Evolutionary conservation across 2,113 vertebrate species (phyloP), one percentile per base, ranked within the genome.

Genomic region (Callocephalon fimbriatum): DNA sequence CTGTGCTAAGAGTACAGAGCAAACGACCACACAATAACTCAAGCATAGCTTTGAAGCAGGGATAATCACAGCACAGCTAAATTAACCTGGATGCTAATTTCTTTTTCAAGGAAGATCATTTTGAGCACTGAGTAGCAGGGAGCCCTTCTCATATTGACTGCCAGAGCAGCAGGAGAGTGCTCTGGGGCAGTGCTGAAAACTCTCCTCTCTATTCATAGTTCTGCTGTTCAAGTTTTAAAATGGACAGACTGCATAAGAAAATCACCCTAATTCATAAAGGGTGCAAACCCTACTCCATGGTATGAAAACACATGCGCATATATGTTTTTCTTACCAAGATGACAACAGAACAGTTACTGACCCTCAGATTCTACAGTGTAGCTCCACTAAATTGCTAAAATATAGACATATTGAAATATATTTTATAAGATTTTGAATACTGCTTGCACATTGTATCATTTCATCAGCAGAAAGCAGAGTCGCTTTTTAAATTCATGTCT

Each of bases 171-270:
- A 86, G 38, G 12, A 61, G 7, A 35, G 11, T 12, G 32, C 29
- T 59, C 20, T 62, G 17, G 23, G 50, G 20, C 22, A 73, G 9
- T 14, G 67, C 42, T 59, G 71, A 54, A 73, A 92, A 73, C 29
- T 18, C 35, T 29, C 25, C 29, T 31, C 37, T 75, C 1, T 20
- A 22, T 27, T 59, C 61, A 22, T 2, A 76, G 12, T 35, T 79
- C 14, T 63, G 31, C n/a, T 61, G 19, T 32, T 66, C 48, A 61
- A 45, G 25, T 42, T 62, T 79, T 50, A 48, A 91, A 58, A 18
- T 22, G n/a, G 10, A 8, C 37, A 91, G 27, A 19, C 6, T 23
- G 11, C 0, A 0, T 31, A 61, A 40, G 35, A 76, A 96, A 76
- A 92, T 26, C 12, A 65, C 15, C 40, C 8, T 29, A 48, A 40